Evolutionary conservation across 2,797 vertebrate genomes (phyloP), one percentile per base, ranked within the genome.

Genomic region (Nasua narica): DNA sequence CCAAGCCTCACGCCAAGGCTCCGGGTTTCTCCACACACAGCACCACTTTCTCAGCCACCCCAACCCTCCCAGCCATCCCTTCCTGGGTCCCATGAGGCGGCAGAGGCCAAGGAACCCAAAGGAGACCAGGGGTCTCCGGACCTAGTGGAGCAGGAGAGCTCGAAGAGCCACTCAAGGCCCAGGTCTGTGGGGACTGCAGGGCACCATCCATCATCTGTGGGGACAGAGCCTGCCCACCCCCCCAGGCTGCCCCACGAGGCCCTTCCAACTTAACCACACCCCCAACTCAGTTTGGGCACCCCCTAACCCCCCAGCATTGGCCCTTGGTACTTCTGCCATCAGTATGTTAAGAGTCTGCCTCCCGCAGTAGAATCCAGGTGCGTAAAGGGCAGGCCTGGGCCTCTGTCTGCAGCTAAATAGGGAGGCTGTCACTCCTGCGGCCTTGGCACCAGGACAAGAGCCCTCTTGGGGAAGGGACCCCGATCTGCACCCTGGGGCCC

Each of bases 321-420:
- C 43, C 58, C 3, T 0, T 1, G 4, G 69, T 19, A 62, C 12
- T 27, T 1, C 5, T 0, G 12, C 52, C 13, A 13, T 1, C 29
- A 0, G 2, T 2, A n/a, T 32, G 21, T 4, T 1, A 3, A 27
- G 21, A 16, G 25, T 29, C 11, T 16, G 78, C 67, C 27, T 19
- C 18, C 25, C 9, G 2, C 50, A 3, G 16, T 1, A 27, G 7
- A 14, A 25, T 0, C 0, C 1, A 10, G 1, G 21, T 2, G 46
- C 25, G 1, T 13, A 7, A 4, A 35, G 10, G 18, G 18, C 37
- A 19, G 25, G 18, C 48, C 56, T 13, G 12, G 29, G 21, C 11
- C 56, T 78, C n/a, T 19, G n/a, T 7, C 29, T 23, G 7, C 32
- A 37, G 50, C 32, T n/a, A 2, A 27, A 4, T 1, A 27, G 11